Base-by-base conservation (phyloP, 2,888 invertebrate species). In the Hybos culiciformis region DNA sequence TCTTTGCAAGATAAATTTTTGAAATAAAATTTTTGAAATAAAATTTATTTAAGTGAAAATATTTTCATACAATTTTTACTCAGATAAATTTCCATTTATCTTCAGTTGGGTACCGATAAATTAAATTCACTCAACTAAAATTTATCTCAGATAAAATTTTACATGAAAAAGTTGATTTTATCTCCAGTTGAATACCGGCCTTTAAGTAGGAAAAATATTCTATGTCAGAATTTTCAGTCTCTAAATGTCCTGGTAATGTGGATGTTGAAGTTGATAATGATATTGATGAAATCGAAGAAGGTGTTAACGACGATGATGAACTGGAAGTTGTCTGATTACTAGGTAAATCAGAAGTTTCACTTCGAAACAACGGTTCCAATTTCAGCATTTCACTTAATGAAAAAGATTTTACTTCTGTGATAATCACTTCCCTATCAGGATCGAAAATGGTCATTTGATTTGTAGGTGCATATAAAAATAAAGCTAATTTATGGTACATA, bases 381-480 rank as follows among this genome's bases (percentile, higher is more conserved):
- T n/a, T n/a, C n/a, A 31, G n/a, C 29, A 31, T 31, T 4, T 31
- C 7, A 12, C 19, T 15, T 3, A 9, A 8, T 12, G 12, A 34
- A 19, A 34, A 34, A 9, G 15, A 17, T 34, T 34, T 34, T 17
- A 34, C 17, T 12, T 34, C 17, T 19, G 17, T 5, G 19, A 34
- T 34, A n/a, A n/a, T n/a, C n/a, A n/a, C n/a, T n/a, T n/a, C n/a
- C 12, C 9, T 18, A 34, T 34, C 5, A 12, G 12, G 12, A 34
- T 19, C 19, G 19, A 34, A 19, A 12, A 34, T 19, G 11, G 7
- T 34, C 19, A 34, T 19, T 19, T 11, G 11, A 34, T 34, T 34
- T 19, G 34, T 34, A 9, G 34, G 34, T 34, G 34, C 19, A 34
- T 34, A 34, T 19, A 34, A 34, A 19, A 34, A 34, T 34, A 33